Base-by-base conservation (phyloP, 2,113 vertebrate species). In the Siniperca chuatsi region DNA sequence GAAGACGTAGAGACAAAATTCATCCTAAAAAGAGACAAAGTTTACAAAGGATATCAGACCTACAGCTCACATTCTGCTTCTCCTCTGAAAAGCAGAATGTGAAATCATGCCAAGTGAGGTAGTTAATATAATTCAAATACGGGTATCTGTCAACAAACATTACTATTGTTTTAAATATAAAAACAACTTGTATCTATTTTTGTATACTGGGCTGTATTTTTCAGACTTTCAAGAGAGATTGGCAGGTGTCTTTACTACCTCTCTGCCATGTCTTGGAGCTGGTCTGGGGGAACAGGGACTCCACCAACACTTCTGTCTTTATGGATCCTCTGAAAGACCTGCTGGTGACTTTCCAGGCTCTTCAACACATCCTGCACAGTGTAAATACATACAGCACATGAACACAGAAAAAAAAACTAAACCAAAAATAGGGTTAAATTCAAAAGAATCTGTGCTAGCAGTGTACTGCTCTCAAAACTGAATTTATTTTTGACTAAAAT, bases 241-340 rank as follows among this genome's bases (percentile, higher is more conserved):
- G 6, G 5, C 42, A 52, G 33, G n/a, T 42, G 44, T 48, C 33
- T 29, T 70, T 40, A 46, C 8, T 73, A 99, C 98, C 98, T 98
- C 91, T 99, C 97, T 55, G 98, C 98, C 96, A 99, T 97, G 90
- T 99, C 98, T 87, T 98, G 97, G 83, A 99, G 95, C 78, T 99
- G 98, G 50, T 99, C 98, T 16, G 95, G 87, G 40, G 97, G 97
- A 87, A 99, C 95, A 5, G 97, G 96, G 61, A 99, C 97, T 46
- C 98, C 97, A 62, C 97, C 98, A 82, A 99, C 97, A 92, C 97
- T 96, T 84, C 97, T 95, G 94, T 97, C 96, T 89, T 95, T 93
- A 90, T 98, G 98, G 91, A 99, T 99, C 94, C 97, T 97, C 89
- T 97, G 97, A 93, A 99, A 98, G 35, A 97, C 93, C 88, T 96